Evolutionary conservation across 2,888 invertebrate genomes (phyloP), one percentile per base, ranked within the genome.

Genomic region (Camponotus fellah): DNA sequence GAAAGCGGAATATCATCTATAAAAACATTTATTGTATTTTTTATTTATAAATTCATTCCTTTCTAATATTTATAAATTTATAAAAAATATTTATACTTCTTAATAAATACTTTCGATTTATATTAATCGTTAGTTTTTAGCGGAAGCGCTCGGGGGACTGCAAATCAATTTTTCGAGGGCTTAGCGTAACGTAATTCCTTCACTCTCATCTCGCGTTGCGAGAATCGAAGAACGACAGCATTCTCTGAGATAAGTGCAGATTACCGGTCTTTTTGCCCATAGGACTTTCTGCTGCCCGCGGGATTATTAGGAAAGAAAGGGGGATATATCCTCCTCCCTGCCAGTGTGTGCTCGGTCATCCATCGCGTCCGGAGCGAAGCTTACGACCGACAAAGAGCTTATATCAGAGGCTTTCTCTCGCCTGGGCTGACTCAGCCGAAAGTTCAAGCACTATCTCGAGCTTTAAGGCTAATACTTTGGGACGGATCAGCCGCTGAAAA

Each of bases 351-450:
- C 49, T 66, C 53, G 74, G 74, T 72, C 82, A 84, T 84, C 82
- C 69, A 74, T 84, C 84, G 82, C 40, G 66, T 77, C 43, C 53
- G 40, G 14, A 40, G 32, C 14, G 26, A 66, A 85, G 85, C 83
- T 85, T 82, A 85, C 77, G 76, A 32, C 71, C 79, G 68, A 71
- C 75, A 75, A 85, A 75, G 72, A 84, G 86, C 82, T 85, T 79
- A 82, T 80, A 82, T 74, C 76, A 66, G 43, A 40, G 60, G 60
- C 75, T 84, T 85, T 76, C 80, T 84, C 58, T 64, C 56, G 58
- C 26, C 53, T 43, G 21, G 74, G 69, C 83, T 86, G 85, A 87
- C 81, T 87, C 86, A 79, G 81, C 76, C 76, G 60, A 87, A 87
- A 86, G 74, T 87, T 84, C 79, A 76, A 84, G 71, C 79, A 72